Evolutionary conservation across 2,797 vertebrate genomes (phyloP).

Genomic region (Pipistrellus pygmaeus): DNA sequence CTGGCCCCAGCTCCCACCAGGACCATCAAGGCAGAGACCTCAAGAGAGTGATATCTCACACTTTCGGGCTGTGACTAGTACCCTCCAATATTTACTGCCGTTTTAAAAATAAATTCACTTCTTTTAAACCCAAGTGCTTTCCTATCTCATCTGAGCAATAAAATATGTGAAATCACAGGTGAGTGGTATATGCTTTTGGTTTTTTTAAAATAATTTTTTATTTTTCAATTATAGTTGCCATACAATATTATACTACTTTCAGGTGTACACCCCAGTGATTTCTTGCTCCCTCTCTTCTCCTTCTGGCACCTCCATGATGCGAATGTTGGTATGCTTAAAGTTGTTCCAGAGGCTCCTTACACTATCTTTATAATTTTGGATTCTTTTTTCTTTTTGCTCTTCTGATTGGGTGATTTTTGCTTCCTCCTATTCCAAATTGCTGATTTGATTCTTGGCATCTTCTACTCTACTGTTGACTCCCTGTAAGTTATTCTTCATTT

Average conservation of each 20-base stretch:
- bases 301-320: background rate
- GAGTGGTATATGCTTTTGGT: too few relatives aligned
- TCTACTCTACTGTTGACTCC: background rate
- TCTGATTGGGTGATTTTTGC: background rate
- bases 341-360: background rate
- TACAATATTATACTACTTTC: background rate
- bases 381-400: background rate
- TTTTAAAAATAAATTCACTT: background rate
- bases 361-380: background rate
- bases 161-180: background rate
- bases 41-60: background rate
- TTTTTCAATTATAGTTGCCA: background rate
- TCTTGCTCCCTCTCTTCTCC: background rate
- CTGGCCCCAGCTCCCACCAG: background rate
- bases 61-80: background rate
- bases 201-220: background rate
- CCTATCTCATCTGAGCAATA: background rate
- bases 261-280: background rate
- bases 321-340: background rate
- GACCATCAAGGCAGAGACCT: background rate
- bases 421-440: background rate
- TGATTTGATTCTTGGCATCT: background rate
- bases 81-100: background rate
- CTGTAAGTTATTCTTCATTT: background rate
- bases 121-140: background rate